Conservation (phyloP, 2,888 invertebrate genomes). For the Epinotia brunnichana region DNA sequence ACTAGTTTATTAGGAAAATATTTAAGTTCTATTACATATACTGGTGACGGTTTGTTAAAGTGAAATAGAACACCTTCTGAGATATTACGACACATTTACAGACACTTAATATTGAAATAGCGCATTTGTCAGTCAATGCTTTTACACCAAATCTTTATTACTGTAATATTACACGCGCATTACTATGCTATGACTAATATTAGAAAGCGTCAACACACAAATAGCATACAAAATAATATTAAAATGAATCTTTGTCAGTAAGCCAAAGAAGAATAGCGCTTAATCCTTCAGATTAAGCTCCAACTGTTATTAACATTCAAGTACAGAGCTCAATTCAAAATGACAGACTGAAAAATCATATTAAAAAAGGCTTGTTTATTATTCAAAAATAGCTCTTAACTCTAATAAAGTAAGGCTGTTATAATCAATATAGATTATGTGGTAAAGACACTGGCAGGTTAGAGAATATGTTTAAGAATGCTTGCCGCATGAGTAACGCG, state of each 20-base stretch:
- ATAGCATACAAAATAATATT: slow-evolving; percentile 8
- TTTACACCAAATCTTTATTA: slow-evolving; percentile 17
- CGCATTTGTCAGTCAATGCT: slow-evolving; percentile 9
- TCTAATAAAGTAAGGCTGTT: not conserved
- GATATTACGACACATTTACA: too few species aligned
- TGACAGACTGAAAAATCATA: not conserved
- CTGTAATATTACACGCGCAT: not conserved
- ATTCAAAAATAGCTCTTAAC: slow-evolving; percentile 1
- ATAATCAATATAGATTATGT: not conserved
- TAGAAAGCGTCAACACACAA: slow-evolving; percentile 22
- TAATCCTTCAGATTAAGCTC: not conserved
- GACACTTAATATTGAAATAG: slow-evolving; percentile 1
- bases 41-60: too few species aligned
- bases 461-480: slow-evolving; percentile 28
- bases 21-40: too few species aligned
- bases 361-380: not conserved
- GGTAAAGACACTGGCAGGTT: slow-evolving; percentile 1
- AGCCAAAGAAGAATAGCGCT: not conserved
- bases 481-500: slow-evolving; percentile 39
- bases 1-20: too few species aligned
- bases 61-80: too few species aligned
- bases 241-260: not conserved
- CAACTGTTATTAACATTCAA: not conserved
- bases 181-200: slow-evolving; percentile 33
- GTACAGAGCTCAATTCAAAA: not conserved